Conservation (phyloP, 2,113 vertebrate genomes). For the Bucco capensis region DNA sequence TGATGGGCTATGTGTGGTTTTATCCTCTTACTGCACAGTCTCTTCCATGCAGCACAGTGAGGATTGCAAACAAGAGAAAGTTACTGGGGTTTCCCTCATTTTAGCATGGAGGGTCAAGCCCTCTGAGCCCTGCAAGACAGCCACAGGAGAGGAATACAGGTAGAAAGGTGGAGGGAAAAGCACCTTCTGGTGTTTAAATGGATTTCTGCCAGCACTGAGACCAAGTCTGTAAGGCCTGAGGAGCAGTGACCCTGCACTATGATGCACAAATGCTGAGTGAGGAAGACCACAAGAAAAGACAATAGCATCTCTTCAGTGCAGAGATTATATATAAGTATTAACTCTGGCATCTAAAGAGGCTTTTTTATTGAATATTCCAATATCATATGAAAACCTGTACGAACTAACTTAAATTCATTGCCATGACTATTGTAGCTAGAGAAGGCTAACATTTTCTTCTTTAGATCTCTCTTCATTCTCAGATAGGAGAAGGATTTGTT, state of each 20-base stretch:
- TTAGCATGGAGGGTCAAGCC: background rate
- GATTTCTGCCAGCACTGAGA: background rate
- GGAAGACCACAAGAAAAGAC: background rate
- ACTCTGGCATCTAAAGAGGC: background rate
- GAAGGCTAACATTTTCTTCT: background rate
- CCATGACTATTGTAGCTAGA: background rate
- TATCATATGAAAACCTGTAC: background rate
- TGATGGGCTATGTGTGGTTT: background rate
- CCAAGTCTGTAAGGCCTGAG: background rate
- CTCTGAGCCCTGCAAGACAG: background rate
- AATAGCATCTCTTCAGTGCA: background rate
- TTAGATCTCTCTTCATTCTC: background rate
- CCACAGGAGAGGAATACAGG: background rate
- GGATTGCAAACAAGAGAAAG: background rate
- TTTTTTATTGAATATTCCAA: background rate
- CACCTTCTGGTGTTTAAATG: background rate
- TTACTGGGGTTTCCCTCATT: background rate
- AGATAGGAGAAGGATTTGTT: background rate
- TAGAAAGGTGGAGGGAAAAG: background rate
- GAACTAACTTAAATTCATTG: background rate
- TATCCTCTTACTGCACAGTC: background rate
- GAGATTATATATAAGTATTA: background rate
- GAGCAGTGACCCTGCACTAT: background rate
- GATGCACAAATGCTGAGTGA: background rate
- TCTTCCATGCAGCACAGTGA: background rate